Evolutionary conservation across 2,888 invertebrate species (phyloP), one percentile per base, ranked within the genome.

Genomic region (Ferdinandea cuprea): DNA sequence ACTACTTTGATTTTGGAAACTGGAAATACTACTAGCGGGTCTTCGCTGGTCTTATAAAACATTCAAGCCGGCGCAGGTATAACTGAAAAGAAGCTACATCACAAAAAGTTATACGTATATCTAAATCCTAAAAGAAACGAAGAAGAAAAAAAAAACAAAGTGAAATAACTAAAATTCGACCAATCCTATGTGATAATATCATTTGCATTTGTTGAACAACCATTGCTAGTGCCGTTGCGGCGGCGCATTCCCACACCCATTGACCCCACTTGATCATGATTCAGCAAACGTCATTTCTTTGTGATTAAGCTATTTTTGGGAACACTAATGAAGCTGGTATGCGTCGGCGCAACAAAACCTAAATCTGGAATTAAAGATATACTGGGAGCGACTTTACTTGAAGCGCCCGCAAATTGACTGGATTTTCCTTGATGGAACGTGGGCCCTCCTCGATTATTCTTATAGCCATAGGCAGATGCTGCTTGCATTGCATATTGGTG

Each of bases 351-450:
- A 76, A 92, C 90, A 88, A 93, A 93, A 85, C 92, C 92, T 86
- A 93, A 89, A 86, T 93, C 92, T 4, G 93, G 93, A 86, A 93
- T 89, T 40, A 92, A 87, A 0, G 92, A 91, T 87, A 92, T 92
- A 87, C 91, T 92, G 13, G 92, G 90, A 25, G 89, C 88, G 44
- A 89, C 88, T 85, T 89, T 89, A 69, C 88, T 89, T 58, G 88
- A 87, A 46, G 88, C 68, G 42, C 61, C 58, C 6, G 69, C 89
- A 11, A 90, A 85, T 71, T 89, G 89, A 79, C 72, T 79, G 76
- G 77, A 68, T 74, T 72, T 84, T n/a, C 48, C 59, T 58, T 73
- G 83, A 52, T 86, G 68, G 7, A 19, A 11, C 44, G 9, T 11
- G 59, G 44, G 13, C 15, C 35, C 9, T 48, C 48, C 44, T 63